Conservation (phyloP, 2,113 vertebrate genomes). For the Apus apus region DNA sequence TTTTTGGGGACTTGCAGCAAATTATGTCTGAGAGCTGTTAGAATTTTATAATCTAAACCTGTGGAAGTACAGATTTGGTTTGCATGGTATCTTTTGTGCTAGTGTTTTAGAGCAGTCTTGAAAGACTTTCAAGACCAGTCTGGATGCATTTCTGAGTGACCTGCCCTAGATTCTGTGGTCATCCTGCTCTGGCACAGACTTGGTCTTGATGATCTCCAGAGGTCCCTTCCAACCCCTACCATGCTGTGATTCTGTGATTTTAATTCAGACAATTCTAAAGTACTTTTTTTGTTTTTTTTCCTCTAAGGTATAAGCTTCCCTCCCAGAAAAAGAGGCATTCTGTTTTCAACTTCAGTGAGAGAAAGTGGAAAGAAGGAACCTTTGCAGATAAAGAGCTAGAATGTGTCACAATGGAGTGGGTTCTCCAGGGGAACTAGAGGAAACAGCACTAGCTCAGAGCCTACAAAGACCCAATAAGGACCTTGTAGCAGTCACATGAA, state of each 20-base stretch:
- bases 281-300: not conserved
- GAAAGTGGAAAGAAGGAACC: slow-evolving; percentile 75
- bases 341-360: slow-evolving; percentile 70
- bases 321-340: slow-evolving; percentile 14
- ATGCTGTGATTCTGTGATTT: not conserved
- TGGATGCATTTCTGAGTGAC: too few relatives aligned
- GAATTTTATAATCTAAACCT: not conserved
- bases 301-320: slow-evolving; percentile 53
- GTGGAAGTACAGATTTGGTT: not conserved
- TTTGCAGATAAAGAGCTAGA: slow-evolving; percentile 82
- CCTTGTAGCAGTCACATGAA: slow-evolving; percentile 9
- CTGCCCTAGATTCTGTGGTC: too few relatives aligned
- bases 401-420: slow-evolving; percentile 74
- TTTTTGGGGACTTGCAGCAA: not conserved
- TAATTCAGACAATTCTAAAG: not conserved
- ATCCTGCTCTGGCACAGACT: too few relatives aligned
- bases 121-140: too few relatives aligned
- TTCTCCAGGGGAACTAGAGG: slow-evolving; percentile 72
- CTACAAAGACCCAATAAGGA: not conserved
- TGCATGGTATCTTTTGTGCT: not conserved
- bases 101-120: not conserved
- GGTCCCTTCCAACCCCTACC: too few relatives aligned
- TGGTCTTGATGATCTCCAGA: too few relatives aligned
- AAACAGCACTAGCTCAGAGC: slow-evolving; percentile 29
- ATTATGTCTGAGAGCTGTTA: not conserved